Evolutionary conservation across 2,797 vertebrate species (phyloP).

Genomic region (Pseudomugil tenellus): DNA sequence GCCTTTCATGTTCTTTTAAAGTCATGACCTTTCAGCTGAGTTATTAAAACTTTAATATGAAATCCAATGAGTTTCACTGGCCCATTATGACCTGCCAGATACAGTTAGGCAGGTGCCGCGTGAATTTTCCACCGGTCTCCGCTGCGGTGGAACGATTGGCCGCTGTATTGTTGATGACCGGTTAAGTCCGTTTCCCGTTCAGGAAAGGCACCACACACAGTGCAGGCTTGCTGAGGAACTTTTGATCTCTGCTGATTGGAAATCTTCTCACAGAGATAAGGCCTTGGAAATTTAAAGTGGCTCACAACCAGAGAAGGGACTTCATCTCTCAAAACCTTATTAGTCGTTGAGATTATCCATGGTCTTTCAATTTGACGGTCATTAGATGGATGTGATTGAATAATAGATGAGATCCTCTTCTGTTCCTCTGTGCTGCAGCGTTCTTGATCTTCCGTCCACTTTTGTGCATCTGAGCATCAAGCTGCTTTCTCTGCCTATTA

Average conservation of each 20-base stretch:
- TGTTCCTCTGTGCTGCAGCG: slow-evolving; percentile 33
- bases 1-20: slow-evolving; percentile 25
- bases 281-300: slow-evolving; percentile 53
- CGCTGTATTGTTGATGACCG: slow-evolving; percentile 34
- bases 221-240: slow-evolving; percentile 44
- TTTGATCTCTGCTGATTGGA: slow-evolving; percentile 67
- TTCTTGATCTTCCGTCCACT: slow-evolving; percentile 48
- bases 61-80: slow-evolving; percentile 40
- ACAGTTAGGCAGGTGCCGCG: slow-evolving; percentile 40
- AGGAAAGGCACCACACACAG: slow-evolving; percentile 34
- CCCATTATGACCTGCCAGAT: slow-evolving; percentile 47
- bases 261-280: slow-evolving; percentile 63
- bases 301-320: slow-evolving; percentile 39
- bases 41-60: slow-evolving; percentile 50
- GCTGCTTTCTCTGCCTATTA: slow-evolving; percentile 11
- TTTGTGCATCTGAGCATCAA: slow-evolving; percentile 41
- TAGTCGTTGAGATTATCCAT: slow-evolving; percentile 62
- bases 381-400: slow-evolving; percentile 63
- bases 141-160: slow-evolving; percentile 27
- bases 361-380: slow-evolving; percentile 70
- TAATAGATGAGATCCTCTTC: slow-evolving; percentile 66
- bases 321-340: slow-evolving; percentile 71
- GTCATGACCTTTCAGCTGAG: slow-evolving; percentile 30
- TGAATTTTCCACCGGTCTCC: slow-evolving; percentile 45
- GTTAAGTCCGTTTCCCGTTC: slow-evolving; percentile 58